A percentile compares a stretch with the other conserved stretches of the same genome.
phyloP scores from a whole-genome alignment of 2,888 invertebrate species.

The Scaptodrosophila latifasciaeformis region DNA sequence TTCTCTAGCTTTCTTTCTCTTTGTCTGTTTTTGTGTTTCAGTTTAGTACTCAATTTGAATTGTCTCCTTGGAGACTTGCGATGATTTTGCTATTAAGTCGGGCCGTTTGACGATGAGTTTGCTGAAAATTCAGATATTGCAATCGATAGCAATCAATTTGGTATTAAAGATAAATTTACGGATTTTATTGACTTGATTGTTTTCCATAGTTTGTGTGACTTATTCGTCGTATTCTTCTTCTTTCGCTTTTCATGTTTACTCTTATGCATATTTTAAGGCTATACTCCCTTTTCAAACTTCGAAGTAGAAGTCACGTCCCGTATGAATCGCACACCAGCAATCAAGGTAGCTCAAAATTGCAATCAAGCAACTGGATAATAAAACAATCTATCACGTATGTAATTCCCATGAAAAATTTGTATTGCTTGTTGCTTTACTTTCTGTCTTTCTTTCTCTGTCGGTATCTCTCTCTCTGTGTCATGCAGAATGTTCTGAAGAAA shows the following conservation, averaged over 20 bases:
- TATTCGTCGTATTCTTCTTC: no score
- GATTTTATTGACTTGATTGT: no score
- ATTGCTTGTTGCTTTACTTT: no score
- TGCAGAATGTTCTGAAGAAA: no score
- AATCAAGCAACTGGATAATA: slow-evolving; percentile 41
- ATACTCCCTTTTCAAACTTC: no score
- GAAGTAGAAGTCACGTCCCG: slow-evolving; percentile 69
- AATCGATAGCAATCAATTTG: slow-evolving; percentile 51
- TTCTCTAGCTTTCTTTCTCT: no score
- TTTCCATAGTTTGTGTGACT: no score
- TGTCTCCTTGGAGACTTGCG: slow-evolving; percentile 66
- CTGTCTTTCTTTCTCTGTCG: no score
- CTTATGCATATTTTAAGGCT: no score
- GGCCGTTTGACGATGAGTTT: slow-evolving; percentile 4
- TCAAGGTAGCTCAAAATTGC: slow-evolving; percentile 37
- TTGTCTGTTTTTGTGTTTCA: slow-evolving; percentile 1
- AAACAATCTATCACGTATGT: slow-evolving; percentile 70
- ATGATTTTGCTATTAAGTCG: slow-evolving; percentile 35
- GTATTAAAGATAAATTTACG: slow-evolving; percentile 27
- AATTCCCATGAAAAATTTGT: slow-evolving; percentile 71
- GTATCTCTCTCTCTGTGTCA: no score
- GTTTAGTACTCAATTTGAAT: slow-evolving; percentile 46
- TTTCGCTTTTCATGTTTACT: no score
- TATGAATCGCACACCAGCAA: slow-evolving; percentile 51
- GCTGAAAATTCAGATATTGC: slow-evolving; percentile 16